Evolutionary conservation across 2,797 vertebrate species (phyloP).

Genomic region (Coregonus sp.): DNA sequence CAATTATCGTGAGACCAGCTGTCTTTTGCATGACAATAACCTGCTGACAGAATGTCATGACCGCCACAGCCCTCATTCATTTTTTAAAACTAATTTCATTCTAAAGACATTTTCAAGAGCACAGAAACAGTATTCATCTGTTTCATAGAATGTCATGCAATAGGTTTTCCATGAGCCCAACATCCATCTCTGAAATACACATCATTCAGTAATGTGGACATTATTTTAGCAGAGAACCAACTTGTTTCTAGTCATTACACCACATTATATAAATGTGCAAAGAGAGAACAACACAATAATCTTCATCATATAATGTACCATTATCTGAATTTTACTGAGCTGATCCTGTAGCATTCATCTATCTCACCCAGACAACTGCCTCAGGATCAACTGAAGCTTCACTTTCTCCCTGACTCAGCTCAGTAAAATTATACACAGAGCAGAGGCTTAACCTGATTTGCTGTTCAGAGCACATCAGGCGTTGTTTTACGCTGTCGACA

Average conservation of each 20-base stretch:
- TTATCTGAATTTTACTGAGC: not conserved
- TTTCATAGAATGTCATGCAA: not conserved
- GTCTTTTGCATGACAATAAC: too few species aligned
- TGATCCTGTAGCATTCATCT: conserved; percentile 35
- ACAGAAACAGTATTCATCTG: not conserved
- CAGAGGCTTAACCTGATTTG: conserved; percentile 48
- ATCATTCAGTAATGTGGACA: not conserved
- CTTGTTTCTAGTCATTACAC: not conserved
- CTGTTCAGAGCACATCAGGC: conserved; percentile 45
- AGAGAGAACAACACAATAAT: not conserved
- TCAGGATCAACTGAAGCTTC: too few species aligned
- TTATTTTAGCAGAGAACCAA: not conserved
- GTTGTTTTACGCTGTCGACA: conserved; percentile 24
- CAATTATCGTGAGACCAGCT: too few species aligned
- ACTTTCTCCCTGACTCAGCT: too few species aligned
- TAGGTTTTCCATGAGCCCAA: not conserved
- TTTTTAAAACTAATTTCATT: too few species aligned
- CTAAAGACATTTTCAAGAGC: not conserved
- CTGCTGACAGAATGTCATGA: too few species aligned
- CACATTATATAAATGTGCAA: not conserved
- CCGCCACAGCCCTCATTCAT: too few species aligned
- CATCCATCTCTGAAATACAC: not conserved
- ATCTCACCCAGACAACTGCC: conserved; percentile 28
- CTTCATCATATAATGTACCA: not conserved
- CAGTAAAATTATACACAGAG: conserved; percentile 18